Percentiles rank a stretch among this genome's conserved stretches.
Evolutionary conservation across 2,888 invertebrate genomes (phyloP).

Genomic region (Panzeria rudis): DNA sequence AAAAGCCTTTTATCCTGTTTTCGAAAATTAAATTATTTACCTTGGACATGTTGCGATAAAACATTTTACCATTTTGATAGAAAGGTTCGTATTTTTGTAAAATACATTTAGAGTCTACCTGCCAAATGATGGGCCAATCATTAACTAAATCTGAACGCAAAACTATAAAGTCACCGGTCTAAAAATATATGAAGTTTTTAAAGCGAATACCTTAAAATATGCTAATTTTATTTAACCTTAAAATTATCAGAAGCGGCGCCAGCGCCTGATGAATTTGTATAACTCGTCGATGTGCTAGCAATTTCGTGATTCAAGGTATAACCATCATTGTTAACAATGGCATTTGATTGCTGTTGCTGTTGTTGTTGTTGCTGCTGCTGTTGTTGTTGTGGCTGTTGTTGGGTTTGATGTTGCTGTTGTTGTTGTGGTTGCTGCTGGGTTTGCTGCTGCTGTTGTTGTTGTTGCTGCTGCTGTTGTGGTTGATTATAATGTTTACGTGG

Average conservation of each 20-base stretch:
- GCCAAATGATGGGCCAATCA: constrained; percentile 95
- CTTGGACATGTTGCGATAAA: constrained; percentile 94
- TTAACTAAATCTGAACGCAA: constrained; percentile 91
- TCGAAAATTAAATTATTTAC: constrained; percentile 85
- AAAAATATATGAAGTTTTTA: constrained; percentile 78
- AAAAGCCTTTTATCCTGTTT: neutral
- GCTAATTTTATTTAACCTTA: constrained; percentile 76
- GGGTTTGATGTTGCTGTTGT: constrained; percentile 69
- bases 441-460: constrained; percentile 73
- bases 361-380: constrained; percentile 75
- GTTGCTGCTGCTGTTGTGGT: constrained; percentile 72
- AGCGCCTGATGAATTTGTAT: constrained; percentile 75
- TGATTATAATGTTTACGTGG: constrained; percentile 80
- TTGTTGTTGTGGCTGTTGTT: constrained; percentile 74
- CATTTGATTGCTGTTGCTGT: constrained; percentile 74
- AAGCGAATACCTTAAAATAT: neutral
- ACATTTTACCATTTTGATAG: constrained; percentile 91
- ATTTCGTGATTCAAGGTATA: constrained; percentile 80
- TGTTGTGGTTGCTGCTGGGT: constrained; percentile 72
- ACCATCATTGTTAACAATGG: constrained; percentile 73
- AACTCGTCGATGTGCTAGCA: constrained; percentile 75
- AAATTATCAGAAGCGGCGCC: constrained; percentile 79
- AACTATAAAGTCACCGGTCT: constrained; percentile 95
- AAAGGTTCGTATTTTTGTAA: constrained; percentile 93
- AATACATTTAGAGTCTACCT: constrained; percentile 93